A percentile compares a stretch with the other conserved stretches of the same genome.
These are phyloP conservation scores for Siphonodentalium dalli DNA, from an alignment of 2,888 invertebrate species.

Conservation along the genomic window DNA sequence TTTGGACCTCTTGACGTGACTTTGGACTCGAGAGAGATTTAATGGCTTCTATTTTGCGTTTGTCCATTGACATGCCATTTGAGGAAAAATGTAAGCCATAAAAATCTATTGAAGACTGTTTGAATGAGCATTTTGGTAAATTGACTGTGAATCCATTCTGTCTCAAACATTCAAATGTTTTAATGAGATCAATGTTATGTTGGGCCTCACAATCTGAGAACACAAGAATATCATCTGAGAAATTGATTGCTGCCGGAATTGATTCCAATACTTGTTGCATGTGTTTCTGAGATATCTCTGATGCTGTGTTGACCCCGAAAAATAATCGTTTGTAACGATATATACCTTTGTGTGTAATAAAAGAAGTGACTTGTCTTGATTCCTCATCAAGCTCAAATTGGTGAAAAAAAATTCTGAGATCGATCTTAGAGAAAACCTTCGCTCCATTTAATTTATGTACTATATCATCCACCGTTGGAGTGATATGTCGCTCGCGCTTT, in stretches of 20 bases:
- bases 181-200: constrained; percentile 1
- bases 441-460: no score
- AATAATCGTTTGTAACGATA: constrained; percentile 5
- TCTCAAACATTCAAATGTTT: not conserved
- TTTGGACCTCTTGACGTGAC: not conserved
- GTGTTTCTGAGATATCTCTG: constrained; percentile 8
- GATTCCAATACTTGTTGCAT: constrained; percentile 8
- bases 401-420: constrained; percentile 1
- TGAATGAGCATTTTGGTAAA: constrained; percentile 8
- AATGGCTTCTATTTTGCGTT: constrained; percentile 3
- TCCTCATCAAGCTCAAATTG: constrained; percentile 5
- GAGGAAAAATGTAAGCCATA: constrained; percentile 6
- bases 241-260: constrained; percentile 5
- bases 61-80: not conserved
- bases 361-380: constrained; percentile 2
- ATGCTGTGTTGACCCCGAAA: constrained; percentile 18
- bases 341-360: constrained; percentile 10
- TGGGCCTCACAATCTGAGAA: not conserved
- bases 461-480: no score
- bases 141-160: constrained; percentile 9
- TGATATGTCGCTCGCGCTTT: no score
- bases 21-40: not conserved
- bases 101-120: constrained; percentile 1
- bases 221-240: constrained; percentile 12
- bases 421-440: no score